Percentiles rank a stretch among this genome's conserved stretches.
These are phyloP conservation scores for Drosophila parabipectinata DNA, from an alignment of 1,140 invertebrate genomes.

Conservation along the genomic window DNA sequence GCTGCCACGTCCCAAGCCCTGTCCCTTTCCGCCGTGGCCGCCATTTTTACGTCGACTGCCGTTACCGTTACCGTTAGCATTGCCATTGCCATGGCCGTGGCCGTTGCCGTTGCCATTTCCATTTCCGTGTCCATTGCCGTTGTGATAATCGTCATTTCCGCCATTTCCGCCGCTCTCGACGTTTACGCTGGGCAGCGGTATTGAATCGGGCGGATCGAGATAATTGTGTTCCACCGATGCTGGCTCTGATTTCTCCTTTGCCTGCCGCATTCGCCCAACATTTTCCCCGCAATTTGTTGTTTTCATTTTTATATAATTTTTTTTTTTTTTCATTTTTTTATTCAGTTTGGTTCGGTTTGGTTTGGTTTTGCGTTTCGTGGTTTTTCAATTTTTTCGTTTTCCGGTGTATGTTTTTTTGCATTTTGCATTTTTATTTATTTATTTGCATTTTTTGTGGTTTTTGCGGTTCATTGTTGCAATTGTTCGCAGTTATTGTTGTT, in stretches of 20 bases:
- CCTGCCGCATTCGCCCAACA: slow-evolving; percentile 41
- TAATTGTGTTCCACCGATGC: slow-evolving; percentile 83
- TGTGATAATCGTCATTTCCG: slow-evolving; percentile 85
- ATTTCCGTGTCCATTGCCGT: slow-evolving; percentile 84
- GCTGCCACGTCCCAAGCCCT: slow-evolving; percentile 81
- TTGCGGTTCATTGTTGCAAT: slow-evolving; percentile 67
- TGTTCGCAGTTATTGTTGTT: slow-evolving; percentile 52
- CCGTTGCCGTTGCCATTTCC: slow-evolving; percentile 84
- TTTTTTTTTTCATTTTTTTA: slow-evolving; percentile 22
- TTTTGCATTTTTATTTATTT: slow-evolving; percentile 77
- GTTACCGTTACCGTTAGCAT: slow-evolving; percentile 84
- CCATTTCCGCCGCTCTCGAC: slow-evolving; percentile 82
- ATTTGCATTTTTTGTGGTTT: slow-evolving; percentile 69
- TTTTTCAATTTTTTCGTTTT: slow-evolving; percentile 62
- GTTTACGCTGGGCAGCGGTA: slow-evolving; percentile 82
- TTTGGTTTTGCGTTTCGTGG: slow-evolving; percentile 50
- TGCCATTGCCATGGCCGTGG: slow-evolving; percentile 57
- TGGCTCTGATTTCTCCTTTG: slow-evolving; percentile 81
- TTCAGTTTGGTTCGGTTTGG: slow-evolving; percentile 47
- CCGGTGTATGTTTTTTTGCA: slow-evolving; percentile 41
- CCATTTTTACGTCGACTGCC: slow-evolving; percentile 71
- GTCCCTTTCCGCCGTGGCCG: slow-evolving; percentile 50
- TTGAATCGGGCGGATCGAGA: slow-evolving; percentile 83
- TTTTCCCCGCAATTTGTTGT: slow-evolving; percentile 20
- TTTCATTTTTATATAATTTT: slow-evolving; percentile 18